phyloP scores from a whole-genome alignment of 2,888 invertebrate genomes.

The Cancer borealis region DNA sequence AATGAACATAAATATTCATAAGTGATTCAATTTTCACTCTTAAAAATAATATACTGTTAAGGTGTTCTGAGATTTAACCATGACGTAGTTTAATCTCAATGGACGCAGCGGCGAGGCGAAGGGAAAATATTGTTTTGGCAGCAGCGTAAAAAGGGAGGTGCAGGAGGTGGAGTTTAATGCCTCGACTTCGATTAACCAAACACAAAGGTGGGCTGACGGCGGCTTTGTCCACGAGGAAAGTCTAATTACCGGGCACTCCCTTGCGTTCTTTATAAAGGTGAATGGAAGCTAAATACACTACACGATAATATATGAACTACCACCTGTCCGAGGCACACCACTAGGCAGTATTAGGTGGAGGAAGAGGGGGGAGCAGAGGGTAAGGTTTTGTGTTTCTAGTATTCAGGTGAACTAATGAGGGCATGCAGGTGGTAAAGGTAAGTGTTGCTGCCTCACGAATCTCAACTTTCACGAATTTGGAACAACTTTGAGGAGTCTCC shows the following conservation, averaged over 20 bases:
- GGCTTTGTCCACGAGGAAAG: neutral
- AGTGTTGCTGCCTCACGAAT: neutral
- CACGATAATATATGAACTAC: neutral
- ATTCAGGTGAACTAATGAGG: neutral
- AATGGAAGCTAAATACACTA: neutral
- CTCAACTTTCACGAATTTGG: slow-evolving; percentile 27
- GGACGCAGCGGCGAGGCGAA: neutral
- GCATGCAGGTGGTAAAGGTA: neutral
- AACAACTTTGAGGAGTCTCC: neutral
- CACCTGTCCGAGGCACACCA: neutral
- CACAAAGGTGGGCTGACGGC: neutral
- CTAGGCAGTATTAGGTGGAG: neutral
- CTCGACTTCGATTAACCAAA: neutral
- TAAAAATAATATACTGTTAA: neutral
- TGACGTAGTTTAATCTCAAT: neutral
- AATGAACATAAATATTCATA: neutral
- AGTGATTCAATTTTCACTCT: neutral
- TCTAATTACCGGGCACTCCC: neutral
- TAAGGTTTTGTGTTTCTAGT: neutral
- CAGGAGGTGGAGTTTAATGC: neutral
- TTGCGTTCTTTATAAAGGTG: neutral
- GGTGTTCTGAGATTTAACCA: neutral
- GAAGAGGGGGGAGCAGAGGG: neutral
- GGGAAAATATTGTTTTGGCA: neutral
- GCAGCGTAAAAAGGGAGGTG: neutral